Evolutionary conservation across 1,140 invertebrate species (phyloP).

Genomic region (Brachionus angularis): DNA sequence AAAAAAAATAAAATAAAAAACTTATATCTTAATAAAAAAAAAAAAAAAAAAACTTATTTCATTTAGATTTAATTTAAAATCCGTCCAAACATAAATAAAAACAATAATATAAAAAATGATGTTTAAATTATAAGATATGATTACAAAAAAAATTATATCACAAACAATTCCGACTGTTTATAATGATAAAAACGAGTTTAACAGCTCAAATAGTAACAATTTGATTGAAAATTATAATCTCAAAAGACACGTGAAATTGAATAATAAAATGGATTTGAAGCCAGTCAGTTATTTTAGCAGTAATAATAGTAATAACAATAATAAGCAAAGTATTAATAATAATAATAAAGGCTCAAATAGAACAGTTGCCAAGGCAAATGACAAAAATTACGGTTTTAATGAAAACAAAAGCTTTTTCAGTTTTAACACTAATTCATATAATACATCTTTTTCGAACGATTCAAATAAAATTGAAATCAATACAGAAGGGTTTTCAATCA

Average conservation of each 20-base stretch:
- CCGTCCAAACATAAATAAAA: not conserved
- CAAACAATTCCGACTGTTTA: conserved; percentile 32
- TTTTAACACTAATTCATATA: conserved; percentile 25
- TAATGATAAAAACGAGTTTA: conserved; percentile 33
- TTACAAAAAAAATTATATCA: conserved; percentile 22
- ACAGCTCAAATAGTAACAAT: too few species aligned
- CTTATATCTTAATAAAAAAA: too few species aligned
- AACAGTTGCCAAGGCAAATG: not conserved
- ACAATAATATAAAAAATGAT: not conserved
- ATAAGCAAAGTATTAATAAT: not conserved
- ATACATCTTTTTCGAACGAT: conserved; percentile 42
- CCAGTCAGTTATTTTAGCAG: conserved; percentile 29
- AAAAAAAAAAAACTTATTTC: too few species aligned
- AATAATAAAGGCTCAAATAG: conserved; percentile 9
- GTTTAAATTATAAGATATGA: too few species aligned
- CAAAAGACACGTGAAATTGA: not conserved
- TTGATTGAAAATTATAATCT: conserved; percentile 22
- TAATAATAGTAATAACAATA: conserved; percentile 13
- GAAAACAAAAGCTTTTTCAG: not conserved
- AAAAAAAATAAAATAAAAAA: too few species aligned
- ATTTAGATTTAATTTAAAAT: too few species aligned
- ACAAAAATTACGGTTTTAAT: conserved; percentile 5
- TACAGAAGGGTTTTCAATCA: conserved; percentile 36
- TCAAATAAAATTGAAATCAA: conserved; percentile 36
- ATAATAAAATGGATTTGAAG: not conserved